Evolutionary conservation across 1,140 invertebrate species (phyloP), one percentile per base, ranked within the genome.

Genomic region (Dendroctonus ponderosae): DNA sequence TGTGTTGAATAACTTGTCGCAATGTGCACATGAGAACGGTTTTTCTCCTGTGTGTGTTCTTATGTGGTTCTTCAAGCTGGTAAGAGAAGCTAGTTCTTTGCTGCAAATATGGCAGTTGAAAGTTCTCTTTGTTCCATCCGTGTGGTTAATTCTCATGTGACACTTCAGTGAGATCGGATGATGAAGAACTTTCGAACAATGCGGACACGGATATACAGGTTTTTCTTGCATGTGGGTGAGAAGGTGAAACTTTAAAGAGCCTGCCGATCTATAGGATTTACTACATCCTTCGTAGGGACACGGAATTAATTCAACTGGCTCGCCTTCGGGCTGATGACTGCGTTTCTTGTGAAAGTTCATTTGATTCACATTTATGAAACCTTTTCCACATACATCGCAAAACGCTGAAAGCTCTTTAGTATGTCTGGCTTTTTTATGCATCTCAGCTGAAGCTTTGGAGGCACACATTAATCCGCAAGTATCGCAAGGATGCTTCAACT

Each of bases 371-470:
- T 56, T 67, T 0, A 61, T 54, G 44, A 75, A 76, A 5, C 75
- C 75, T 37, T 70, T 67, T 9, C 70, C 64, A 50, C 75, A 76
- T 3, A 63, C 37, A 37, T 73, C 63, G 50, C 75, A 76, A 50
- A 70, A 70, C 6, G 57, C 60, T 8, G 66, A 66, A 50, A 63
- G 73, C 61, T 86, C 82, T 15, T 83, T 82, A 11, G 82, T 82
- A 61, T 87, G 84, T 0, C 62, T 51, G 15, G 85, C 84, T 40
- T 84, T 80, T 7, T 84, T 77, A 71, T 92, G 89, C 11, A 83
- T 83, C 2, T 85, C 84, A 53, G 91, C 78, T 62, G 89, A 81
- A 0, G 85, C 83, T 26, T 85, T 82, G 0, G 89, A 82, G 3
- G 85, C 87, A 72, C 92, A 93, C 5, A 84, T 82, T 67, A 87